Percentiles rank a stretch among this genome's conserved stretches.
These are phyloP conservation scores for Babylonia areolata DNA, from an alignment of 1,140 invertebrate genomes.

Conservation along the genomic window DNA sequence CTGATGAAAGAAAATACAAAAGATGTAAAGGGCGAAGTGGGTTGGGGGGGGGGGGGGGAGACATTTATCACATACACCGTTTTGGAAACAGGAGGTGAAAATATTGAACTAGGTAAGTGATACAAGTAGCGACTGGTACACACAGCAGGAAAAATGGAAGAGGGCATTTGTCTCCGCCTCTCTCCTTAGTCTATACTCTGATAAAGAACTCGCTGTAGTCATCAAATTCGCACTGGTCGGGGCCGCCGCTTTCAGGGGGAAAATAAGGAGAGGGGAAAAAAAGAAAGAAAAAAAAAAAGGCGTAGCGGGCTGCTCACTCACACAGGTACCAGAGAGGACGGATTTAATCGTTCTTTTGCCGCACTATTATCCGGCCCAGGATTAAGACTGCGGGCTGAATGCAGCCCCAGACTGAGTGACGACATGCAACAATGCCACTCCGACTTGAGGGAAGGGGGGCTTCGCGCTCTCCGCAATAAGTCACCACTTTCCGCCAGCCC, in stretches of 20 bases:
- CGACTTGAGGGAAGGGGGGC: not conserved
- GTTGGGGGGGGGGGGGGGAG: too few species aligned
- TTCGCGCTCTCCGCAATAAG: not conserved
- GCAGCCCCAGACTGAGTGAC: slow-evolving; percentile 60
- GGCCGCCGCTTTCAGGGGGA: not conserved
- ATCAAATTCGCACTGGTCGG: too few species aligned
- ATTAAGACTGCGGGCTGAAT: slow-evolving; percentile 55
- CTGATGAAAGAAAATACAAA: too few species aligned
- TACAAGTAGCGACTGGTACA: too few species aligned
- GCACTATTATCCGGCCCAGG: slow-evolving; percentile 57
- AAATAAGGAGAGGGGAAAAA: not conserved
- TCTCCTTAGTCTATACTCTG: too few species aligned
- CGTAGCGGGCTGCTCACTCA: not conserved
- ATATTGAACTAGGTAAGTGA: too few species aligned
- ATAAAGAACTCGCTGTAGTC: too few species aligned
- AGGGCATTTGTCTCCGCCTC: too few species aligned
- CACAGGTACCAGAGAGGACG: slow-evolving; percentile 8
- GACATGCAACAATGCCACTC: slow-evolving; percentile 55
- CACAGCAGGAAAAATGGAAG: too few species aligned
- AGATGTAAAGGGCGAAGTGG: too few species aligned
- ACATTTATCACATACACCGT: too few species aligned
- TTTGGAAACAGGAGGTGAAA: too few species aligned
- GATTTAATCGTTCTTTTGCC: slow-evolving; percentile 52
- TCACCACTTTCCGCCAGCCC: slow-evolving; percentile 23
- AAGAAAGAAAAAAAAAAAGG: not conserved